These are phyloP conservation scores for Stenodera caucasica DNA, from an alignment of 2,888 invertebrate genomes.

Conservation along the genomic window DNA sequence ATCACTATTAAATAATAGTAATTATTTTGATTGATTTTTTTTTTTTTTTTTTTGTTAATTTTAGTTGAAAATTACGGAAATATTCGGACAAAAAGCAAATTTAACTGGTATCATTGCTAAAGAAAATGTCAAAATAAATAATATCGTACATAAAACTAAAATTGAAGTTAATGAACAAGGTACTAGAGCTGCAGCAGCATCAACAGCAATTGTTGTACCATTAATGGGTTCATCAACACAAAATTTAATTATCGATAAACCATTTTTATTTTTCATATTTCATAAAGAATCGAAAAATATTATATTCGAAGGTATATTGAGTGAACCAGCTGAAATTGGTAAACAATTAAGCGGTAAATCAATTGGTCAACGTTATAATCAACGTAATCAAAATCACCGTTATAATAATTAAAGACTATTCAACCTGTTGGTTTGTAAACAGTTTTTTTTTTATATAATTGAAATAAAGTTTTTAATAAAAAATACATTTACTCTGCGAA, in stretches of 20 bases:
- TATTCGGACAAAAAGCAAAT: slow-evolving; percentile 63
- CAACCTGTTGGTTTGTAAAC: neutral
- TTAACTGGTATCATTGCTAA: slow-evolving; percentile 61
- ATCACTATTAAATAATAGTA: neutral
- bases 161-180: slow-evolving; percentile 69
- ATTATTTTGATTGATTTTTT: slow-evolving; percentile 10
- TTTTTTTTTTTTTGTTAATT: slow-evolving; percentile 41
- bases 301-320: slow-evolving; percentile 67
- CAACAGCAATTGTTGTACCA: slow-evolving; percentile 63
- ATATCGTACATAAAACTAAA: slow-evolving; percentile 65
- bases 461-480: neutral
- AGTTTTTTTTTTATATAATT: neutral
- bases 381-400: neutral
- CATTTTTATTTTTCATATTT: slow-evolving; percentile 68
- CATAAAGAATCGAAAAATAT: slow-evolving; percentile 60
- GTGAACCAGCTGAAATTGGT: slow-evolving; percentile 52
- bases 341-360: neutral
- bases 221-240: slow-evolving; percentile 61
- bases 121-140: slow-evolving; percentile 56
- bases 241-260: slow-evolving; percentile 61
- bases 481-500: neutral
- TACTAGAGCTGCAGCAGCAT: slow-evolving; percentile 66
- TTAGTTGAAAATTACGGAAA: slow-evolving; percentile 62
- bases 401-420: slow-evolving; percentile 8
- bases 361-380: neutral